Percentiles rank a stretch among this genome's conserved stretches.
These are phyloP conservation scores for Vanacampus margaritifer DNA, from an alignment of 2,113 vertebrate genomes.

Conservation along the genomic window DNA sequence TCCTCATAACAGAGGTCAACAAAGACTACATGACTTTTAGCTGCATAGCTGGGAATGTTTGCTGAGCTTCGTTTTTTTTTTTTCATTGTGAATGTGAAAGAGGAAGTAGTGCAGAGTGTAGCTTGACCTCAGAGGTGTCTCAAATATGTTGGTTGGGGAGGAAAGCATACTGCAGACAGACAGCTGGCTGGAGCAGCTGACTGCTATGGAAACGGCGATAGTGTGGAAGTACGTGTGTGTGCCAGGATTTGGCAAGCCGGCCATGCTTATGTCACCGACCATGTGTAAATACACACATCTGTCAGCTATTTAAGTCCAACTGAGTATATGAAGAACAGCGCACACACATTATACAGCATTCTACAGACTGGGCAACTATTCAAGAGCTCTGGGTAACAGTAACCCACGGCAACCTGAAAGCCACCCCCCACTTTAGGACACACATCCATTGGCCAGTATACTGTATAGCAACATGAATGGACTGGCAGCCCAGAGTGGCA, in stretches of 20 bases:
- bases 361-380: constrained; percentile 57
- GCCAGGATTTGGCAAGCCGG: constrained; percentile 31
- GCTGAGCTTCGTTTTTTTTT: background rate
- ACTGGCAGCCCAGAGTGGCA: constrained; percentile 35
- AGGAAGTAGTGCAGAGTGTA: constrained; percentile 25
- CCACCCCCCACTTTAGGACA: constrained; percentile 45
- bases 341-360: constrained; percentile 37
- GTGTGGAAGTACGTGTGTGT: constrained; percentile 28
- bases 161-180: constrained; percentile 38
- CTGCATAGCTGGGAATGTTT: constrained; percentile 12
- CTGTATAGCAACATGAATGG: constrained; percentile 34
- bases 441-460: constrained; percentile 51
- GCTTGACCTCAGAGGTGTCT: constrained; percentile 37
- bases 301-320: constrained; percentile 28
- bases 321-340: constrained; percentile 22
- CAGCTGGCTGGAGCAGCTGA: constrained; percentile 50
- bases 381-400: constrained; percentile 66
- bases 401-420: constrained; percentile 64
- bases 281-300: constrained; percentile 27
- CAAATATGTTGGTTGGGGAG: constrained; percentile 31
- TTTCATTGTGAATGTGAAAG: constrained; percentile 19
- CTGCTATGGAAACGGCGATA: constrained; percentile 57
- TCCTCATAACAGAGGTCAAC: constrained; percentile 35
- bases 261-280: constrained; percentile 6
- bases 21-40: constrained; percentile 30